Percentiles rank a stretch among this genome's conserved stretches.
These are phyloP conservation scores for Brachyalestes nurse DNA, from an alignment of 2,797 vertebrate species.

Conservation along the genomic window DNA sequence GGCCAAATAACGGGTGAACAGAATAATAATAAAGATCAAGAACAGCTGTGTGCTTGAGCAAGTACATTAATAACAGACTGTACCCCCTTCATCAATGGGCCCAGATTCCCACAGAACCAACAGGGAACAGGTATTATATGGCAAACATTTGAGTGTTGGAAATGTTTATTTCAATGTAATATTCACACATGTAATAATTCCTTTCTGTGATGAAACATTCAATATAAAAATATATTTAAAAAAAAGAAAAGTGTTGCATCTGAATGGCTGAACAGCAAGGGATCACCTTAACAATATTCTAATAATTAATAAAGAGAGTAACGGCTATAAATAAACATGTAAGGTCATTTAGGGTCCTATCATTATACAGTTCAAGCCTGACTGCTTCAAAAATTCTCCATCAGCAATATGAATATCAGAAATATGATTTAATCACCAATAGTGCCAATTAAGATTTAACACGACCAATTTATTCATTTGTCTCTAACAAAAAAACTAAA, in stretches of 20 bases:
- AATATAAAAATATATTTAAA: slow-evolving; percentile 41
- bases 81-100: no score
- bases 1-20: no score
- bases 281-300: slow-evolving; percentile 21
- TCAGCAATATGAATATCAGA: not conserved
- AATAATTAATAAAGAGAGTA: slow-evolving; percentile 9
- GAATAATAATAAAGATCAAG: no score
- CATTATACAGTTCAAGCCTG: not conserved
- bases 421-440: not conserved
- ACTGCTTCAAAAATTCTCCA: not conserved
- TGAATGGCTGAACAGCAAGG: slow-evolving; percentile 2
- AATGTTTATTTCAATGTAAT: slow-evolving; percentile 42
- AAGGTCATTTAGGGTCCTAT: not conserved
- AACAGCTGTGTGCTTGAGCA: no score
- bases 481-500: not conserved
- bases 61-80: no score
- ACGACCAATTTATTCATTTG: not conserved
- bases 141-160: slow-evolving; percentile 17
- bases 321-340: not conserved
- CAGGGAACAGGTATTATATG: no score
- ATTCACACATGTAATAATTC: slow-evolving; percentile 13
- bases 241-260: not conserved
- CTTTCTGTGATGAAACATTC: slow-evolving; percentile 34
- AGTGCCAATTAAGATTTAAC: not conserved
- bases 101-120: no score